Evolutionary conservation across 1,140 invertebrate genomes (phyloP).

Genomic region (Drosophila bifasciata): DNA sequence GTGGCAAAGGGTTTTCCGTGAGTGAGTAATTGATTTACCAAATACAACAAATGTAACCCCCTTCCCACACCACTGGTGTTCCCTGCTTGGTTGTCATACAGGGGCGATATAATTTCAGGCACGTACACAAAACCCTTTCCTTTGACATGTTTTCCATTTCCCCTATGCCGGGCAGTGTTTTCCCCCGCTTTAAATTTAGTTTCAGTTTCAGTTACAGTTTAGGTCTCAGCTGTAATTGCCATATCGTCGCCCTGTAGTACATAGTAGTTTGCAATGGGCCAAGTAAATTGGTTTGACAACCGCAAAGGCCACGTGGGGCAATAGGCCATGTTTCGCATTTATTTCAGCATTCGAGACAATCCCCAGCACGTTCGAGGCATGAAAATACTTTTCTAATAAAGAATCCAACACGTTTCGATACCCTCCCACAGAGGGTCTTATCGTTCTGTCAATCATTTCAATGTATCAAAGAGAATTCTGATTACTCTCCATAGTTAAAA

Average conservation of each 20-base stretch:
- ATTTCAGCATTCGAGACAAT: constrained; percentile 20
- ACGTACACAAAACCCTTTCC: constrained; percentile 47
- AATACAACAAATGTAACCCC: constrained; percentile 35
- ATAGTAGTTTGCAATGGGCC: constrained; percentile 20
- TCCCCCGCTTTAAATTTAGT: constrained; percentile 41
- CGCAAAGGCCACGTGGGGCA: constrained; percentile 22
- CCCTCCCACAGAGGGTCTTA: constrained; percentile 20
- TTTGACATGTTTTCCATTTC: neutral
- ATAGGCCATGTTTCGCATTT: constrained; percentile 21
- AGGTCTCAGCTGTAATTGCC: constrained; percentile 40
- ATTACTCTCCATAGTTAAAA: no score
- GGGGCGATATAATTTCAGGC: constrained; percentile 58
- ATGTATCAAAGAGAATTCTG: no score
- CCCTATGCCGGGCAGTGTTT: no score
- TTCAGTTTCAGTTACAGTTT: constrained; percentile 20
- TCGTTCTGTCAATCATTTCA: constrained; percentile 12
- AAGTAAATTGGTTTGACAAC: constrained; percentile 67
- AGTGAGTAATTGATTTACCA: constrained; percentile 45
- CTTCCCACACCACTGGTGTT: constrained; percentile 10
- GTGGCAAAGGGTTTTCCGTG: neutral
- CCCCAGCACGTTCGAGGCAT: constrained; percentile 49
- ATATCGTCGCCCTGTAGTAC: constrained; percentile 35
- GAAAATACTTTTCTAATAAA: constrained; percentile 45
- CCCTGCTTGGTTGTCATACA: constrained; percentile 30
- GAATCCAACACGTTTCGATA: constrained; percentile 51